A percentile compares a stretch with the other conserved stretches of the same genome.
Evolutionary conservation across 2,113 vertebrate genomes (phyloP).

Genomic region (Dolichotis patagonum): DNA sequence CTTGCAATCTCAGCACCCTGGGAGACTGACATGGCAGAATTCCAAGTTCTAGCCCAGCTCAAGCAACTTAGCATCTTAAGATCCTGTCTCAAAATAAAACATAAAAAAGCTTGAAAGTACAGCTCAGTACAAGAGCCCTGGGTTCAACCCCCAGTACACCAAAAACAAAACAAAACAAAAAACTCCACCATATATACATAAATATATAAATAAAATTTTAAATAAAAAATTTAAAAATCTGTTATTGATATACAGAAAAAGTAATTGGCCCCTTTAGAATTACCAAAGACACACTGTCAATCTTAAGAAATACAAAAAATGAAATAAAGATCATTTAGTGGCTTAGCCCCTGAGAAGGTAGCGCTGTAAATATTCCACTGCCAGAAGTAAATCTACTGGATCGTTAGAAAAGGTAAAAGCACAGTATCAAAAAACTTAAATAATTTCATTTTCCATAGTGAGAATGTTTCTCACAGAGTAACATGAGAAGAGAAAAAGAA

Average conservation of each 20-base stretch:
- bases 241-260: background rate
- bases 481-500: background rate
- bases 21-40: background rate
- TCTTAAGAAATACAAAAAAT: background rate
- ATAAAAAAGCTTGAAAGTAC: background rate
- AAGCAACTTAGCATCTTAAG: background rate
- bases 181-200: background rate
- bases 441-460: background rate
- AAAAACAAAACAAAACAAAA: background rate
- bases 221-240: background rate
- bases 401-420: background rate
- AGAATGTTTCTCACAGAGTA: background rate
- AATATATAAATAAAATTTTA: background rate
- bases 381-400: background rate
- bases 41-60: background rate
- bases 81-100: background rate
- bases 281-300: background rate
- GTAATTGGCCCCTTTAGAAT: background rate
- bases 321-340: background rate
- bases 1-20: background rate
- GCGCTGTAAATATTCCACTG: background rate
- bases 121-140: background rate
- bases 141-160: background rate
- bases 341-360: background rate
- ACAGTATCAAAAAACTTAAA: background rate